Percentiles rank a stretch among this genome's conserved stretches.
Evolutionary conservation across 2,888 invertebrate genomes (phyloP).

Genomic region (Pogonocherus hispidulus): DNA sequence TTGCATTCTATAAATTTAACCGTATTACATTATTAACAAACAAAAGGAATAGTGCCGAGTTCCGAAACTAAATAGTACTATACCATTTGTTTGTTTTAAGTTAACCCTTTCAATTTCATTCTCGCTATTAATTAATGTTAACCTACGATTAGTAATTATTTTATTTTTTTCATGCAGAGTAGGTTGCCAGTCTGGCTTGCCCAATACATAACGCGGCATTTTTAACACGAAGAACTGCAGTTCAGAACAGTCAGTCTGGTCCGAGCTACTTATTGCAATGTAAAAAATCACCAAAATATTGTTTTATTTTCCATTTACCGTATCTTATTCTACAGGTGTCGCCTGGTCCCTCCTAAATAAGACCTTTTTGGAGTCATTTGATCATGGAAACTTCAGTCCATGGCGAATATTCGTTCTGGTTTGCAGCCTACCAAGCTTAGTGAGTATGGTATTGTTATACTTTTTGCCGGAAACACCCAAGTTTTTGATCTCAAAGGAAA

Average conservation of each 20-base stretch:
- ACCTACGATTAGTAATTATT: slow-evolving; percentile 16
- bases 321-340: slow-evolving; percentile 62
- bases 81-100: too few species aligned
- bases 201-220: slow-evolving; percentile 4
- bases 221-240: slow-evolving; percentile 3
- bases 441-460: slow-evolving; percentile 70
- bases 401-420: slow-evolving; percentile 77
- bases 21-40: too few species aligned
- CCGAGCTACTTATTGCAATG: slow-evolving; percentile 50
- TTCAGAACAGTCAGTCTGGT: slow-evolving; percentile 49
- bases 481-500: slow-evolving; percentile 71
- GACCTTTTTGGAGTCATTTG: slow-evolving; percentile 58
- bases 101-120: too few species aligned
- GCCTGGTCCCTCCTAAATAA: slow-evolving; percentile 68
- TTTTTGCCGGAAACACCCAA: slow-evolving; percentile 74
- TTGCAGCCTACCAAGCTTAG: slow-evolving; percentile 73
- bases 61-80: too few species aligned
- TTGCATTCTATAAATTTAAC: too few species aligned
- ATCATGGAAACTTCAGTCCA: slow-evolving; percentile 69
- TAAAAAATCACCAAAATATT: slow-evolving; percentile 24
- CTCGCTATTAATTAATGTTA: background rate
- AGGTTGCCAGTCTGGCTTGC: slow-evolving; percentile 41
- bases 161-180: slow-evolving; percentile 45
- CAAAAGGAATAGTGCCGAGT: too few species aligned
- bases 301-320: background rate